Evolutionary conservation across 2,797 vertebrate genomes (phyloP).

Genomic region (Gallinago stenura): DNA sequence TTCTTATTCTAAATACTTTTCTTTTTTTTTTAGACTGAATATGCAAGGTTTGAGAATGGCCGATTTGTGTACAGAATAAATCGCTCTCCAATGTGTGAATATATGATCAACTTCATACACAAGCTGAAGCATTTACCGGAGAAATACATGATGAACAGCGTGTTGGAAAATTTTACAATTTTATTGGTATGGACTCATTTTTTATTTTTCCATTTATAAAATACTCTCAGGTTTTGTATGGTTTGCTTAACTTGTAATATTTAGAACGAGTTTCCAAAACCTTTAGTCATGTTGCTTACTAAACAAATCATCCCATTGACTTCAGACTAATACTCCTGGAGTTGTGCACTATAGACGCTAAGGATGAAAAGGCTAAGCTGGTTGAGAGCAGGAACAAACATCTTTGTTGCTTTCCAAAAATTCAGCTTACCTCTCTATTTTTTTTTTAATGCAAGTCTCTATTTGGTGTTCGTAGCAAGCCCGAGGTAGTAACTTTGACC

Average conservation of each 20-base stretch:
- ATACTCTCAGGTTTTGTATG: background rate
- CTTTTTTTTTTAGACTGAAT: conserved; percentile 88
- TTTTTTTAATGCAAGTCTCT: background rate
- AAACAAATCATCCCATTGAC: background rate
- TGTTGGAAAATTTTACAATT: conserved; percentile 99
- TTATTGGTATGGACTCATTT: conserved; percentile 88
- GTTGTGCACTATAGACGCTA: fast-evolving
- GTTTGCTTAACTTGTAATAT: background rate
- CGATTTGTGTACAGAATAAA: conserved; percentile 98
- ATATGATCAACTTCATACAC: conserved; percentile 99
- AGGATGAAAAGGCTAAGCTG: conserved; percentile 37
- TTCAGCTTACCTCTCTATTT: background rate
- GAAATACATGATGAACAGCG: conserved; percentile 99
- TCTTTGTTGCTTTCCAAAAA: background rate
- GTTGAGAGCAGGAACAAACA: background rate
- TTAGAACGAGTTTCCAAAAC: background rate
- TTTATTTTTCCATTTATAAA: background rate
- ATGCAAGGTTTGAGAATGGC: conserved; percentile 97
- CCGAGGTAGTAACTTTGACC: conserved; percentile 25
- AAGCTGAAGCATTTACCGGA: conserved; percentile 99
- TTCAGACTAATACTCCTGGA: background rate
- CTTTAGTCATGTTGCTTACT: conserved; percentile 7
- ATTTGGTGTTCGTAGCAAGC: background rate
- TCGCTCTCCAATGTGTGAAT: conserved; percentile 99
- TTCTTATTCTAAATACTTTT: background rate